Percentiles rank a stretch among this genome's conserved stretches.
Evolutionary conservation across 1,140 invertebrate genomes (phyloP).

Genomic region (Atta colombica): DNA sequence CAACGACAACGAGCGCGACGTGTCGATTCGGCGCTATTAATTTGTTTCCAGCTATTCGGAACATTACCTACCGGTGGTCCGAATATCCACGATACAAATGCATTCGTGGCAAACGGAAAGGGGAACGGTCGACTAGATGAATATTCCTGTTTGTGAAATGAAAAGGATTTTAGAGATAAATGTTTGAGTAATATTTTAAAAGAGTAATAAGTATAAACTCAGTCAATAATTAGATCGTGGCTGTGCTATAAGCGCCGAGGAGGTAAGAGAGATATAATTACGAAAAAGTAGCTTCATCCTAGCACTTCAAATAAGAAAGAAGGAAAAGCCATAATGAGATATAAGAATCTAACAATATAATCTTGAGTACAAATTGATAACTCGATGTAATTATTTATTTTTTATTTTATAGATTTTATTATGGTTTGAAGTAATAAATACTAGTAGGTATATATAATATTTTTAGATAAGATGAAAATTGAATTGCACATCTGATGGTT

Average conservation of each 20-base stretch:
- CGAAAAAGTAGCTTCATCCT: not conserved
- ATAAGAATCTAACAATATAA: not conserved
- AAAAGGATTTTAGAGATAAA: slow-evolving; percentile 63
- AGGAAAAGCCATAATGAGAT: not conserved
- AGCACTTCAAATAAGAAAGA: not conserved
- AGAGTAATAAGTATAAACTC: slow-evolving; percentile 71
- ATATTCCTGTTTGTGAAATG: slow-evolving; percentile 42
- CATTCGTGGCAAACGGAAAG: not conserved
- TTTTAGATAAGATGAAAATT: slow-evolving; percentile 30
- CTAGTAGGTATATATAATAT: not conserved
- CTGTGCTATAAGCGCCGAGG: not conserved
- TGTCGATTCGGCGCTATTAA: slow-evolving; percentile 55
- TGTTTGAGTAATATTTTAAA: slow-evolving; percentile 64
- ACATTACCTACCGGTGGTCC: slow-evolving; percentile 28
- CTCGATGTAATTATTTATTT: not conserved
- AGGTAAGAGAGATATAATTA: not conserved
- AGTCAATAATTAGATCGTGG: slow-evolving; percentile 66
- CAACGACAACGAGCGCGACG: slow-evolving; percentile 46
- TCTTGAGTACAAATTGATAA: not conserved
- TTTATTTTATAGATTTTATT: not conserved
- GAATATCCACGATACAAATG: slow-evolving; percentile 42
- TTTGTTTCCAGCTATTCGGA: slow-evolving; percentile 44
- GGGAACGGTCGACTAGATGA: not conserved
- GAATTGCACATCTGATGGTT: slow-evolving; percentile 10
- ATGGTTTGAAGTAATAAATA: not conserved